Base-by-base conservation (phyloP, 1,140 invertebrate genomes). In the Macrosteles quadrilineatus region DNA sequence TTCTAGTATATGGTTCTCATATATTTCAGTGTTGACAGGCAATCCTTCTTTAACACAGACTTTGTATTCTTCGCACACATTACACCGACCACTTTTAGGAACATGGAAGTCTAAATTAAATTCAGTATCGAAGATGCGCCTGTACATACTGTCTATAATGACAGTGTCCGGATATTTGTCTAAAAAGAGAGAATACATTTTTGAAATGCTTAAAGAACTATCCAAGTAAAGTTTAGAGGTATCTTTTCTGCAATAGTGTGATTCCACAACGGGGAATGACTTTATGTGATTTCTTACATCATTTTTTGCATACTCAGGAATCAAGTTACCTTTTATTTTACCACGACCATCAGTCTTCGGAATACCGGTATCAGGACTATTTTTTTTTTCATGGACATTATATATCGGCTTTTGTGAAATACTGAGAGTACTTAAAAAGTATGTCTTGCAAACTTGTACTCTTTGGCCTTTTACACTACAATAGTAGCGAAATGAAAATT, bases 51-150 rank as follows among this genome's bases (percentile, higher is more conserved):
- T 21, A n/a, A 40, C 32, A 21, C 3, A 11, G 36, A 45, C 11
- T 64, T 71, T 64, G 0, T 70, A 19, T 63, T 72, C 40, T 67
- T 72, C 67, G 53, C 73, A 75, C n/a, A 70, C 0, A 70, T 75
- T 74, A 65, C 12, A 73, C 19, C 73, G 32, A 55, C 73, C 75
- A 31, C 59, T 69, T 72, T 75, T 75, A 11, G 73, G 71, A 3
- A 43, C 47, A 40, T 69, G 45, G 59, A 75, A 75, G 53, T 17
- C 43, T 2, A 73, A 57, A 66, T 73, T 71, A 71, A 59, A 67
- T 57, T 64, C 45, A 23, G 4, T 73, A 0, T 17, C 29, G 23
- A 73, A 72, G 40, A 74, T 69, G 2, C 27, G 11, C 40, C 47
- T 45, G 27, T 72, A 69, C 47, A 70, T 69, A 59, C 40, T 36